Evolutionary conservation across 2,797 vertebrate species (phyloP).

Genomic region (Luscinia megarhynchos): DNA sequence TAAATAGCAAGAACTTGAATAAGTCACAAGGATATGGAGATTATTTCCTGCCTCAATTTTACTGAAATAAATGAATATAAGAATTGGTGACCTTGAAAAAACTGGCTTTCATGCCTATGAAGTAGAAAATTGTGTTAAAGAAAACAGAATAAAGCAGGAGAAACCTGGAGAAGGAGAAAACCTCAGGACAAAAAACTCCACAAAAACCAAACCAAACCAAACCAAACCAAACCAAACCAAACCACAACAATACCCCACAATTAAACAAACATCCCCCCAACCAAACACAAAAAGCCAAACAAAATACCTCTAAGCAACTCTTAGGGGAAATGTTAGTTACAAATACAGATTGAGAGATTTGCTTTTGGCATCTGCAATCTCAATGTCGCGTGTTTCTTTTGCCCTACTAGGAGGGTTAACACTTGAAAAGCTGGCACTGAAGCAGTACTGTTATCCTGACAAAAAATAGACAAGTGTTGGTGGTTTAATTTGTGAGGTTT

Average conservation of each 20-base stretch:
- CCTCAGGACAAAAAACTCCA: background rate
- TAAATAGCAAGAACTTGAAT: background rate
- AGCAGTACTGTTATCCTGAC: background rate
- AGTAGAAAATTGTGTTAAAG: background rate
- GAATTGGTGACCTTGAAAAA: background rate
- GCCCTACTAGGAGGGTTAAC: background rate
- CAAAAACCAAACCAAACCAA: background rate
- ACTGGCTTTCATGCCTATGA: background rate
- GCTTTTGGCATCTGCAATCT: background rate
- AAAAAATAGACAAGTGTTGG: background rate
- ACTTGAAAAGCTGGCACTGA: background rate
- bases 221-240: no score
- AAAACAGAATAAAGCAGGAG: background rate
- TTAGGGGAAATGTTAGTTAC: background rate
- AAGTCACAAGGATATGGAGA: background rate
- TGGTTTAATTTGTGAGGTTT: background rate
- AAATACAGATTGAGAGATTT: background rate
- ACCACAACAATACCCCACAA: background rate
- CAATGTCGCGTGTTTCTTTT: background rate
- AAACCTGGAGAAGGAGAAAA: background rate
- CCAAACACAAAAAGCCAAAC: background rate
- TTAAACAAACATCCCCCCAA: background rate
- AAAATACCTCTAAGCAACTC: background rate
- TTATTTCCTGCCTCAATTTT: background rate
- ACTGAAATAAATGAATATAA: background rate